Evolutionary conservation across 2,797 vertebrate species (phyloP).

Genomic region (Enteromius radiatus): DNA sequence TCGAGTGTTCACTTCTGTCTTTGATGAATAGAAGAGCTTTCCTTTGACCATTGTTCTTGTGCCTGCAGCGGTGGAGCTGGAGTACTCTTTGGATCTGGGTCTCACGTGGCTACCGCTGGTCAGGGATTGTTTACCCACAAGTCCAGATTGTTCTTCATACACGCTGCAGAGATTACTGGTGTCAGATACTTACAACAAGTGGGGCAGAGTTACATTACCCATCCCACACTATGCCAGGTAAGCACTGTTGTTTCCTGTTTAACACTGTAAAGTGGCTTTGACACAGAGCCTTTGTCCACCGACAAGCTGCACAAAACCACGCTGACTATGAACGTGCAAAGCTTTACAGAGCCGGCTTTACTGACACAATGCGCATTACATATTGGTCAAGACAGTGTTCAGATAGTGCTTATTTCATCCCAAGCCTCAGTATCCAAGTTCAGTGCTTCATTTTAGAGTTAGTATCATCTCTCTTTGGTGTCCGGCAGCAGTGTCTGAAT

Average conservation of each 20-base stretch:
- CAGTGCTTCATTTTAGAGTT: not conserved
- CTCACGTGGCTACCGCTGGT: conserved; percentile 90
- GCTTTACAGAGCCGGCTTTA: no score
- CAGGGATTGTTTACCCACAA: conserved; percentile 93
- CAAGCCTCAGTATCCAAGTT: not conserved
- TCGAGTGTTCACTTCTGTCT: not conserved
- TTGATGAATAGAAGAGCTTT: not conserved
- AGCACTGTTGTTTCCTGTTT: not conserved
- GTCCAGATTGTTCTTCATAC: conserved; percentile 90
- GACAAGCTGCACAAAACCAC: no score
- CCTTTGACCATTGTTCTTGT: conserved; percentile 17
- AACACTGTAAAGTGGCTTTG: not conserved
- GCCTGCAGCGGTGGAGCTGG: conserved; percentile 89
- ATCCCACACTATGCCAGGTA: conserved; percentile 93
- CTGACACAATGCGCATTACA: no score
- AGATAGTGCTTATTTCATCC: not conserved
- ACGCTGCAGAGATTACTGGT: conserved; percentile 92
- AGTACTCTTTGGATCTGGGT: conserved; percentile 95
- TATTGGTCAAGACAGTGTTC: not conserved
- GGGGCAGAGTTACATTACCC: conserved; percentile 93
- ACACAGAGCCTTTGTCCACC: not conserved
- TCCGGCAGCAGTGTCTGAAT: not conserved
- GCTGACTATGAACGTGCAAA: no score
- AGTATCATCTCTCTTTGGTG: not conserved
- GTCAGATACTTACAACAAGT: conserved; percentile 97